phyloP scores from a whole-genome alignment of 1,140 invertebrate species.

The Drosophila chauvacae region DNA sequence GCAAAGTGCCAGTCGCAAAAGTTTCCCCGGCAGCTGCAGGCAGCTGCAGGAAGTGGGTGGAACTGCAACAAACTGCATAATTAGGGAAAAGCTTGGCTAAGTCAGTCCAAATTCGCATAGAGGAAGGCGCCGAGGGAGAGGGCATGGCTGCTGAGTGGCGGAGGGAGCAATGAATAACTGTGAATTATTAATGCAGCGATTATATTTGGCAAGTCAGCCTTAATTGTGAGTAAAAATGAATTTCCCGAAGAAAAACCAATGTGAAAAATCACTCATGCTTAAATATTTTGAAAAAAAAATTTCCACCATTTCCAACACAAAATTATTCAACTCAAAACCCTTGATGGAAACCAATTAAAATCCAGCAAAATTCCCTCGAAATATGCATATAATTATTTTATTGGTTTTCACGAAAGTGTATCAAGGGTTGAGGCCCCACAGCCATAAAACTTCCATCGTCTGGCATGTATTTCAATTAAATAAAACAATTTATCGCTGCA shows the following conservation, averaged over 20 bases:
- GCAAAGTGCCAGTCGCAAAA: slow-evolving; percentile 48
- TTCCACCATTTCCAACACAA: neutral
- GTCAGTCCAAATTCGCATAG: slow-evolving; percentile 35
- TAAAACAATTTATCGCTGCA: slow-evolving; percentile 49
- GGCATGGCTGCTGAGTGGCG: neutral
- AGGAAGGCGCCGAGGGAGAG: neutral
- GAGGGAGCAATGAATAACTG: slow-evolving; percentile 34
- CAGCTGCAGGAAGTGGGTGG: neutral
- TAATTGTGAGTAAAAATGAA: neutral
- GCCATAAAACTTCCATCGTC: slow-evolving; percentile 19
- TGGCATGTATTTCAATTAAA: slow-evolving; percentile 63
- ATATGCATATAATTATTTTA: slow-evolving; percentile 1
- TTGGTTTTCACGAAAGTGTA: slow-evolving; percentile 17
- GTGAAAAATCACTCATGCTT: neutral
- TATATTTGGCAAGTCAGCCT: slow-evolving; percentile 3
- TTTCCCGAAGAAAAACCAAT: neutral
- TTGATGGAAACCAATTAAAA: slow-evolving; percentile 11
- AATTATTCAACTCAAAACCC: neutral
- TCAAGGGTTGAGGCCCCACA: slow-evolving; percentile 4
- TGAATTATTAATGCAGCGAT: slow-evolving; percentile 44
- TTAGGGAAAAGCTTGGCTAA: slow-evolving; percentile 47
- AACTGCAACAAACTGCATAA: slow-evolving; percentile 53
- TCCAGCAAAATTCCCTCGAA: neutral
- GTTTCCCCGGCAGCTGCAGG: slow-evolving; percentile 22
- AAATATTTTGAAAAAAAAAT: neutral